Evolutionary conservation across 2,888 invertebrate species (phyloP).

Genomic region (Onchidella celtica): DNA sequence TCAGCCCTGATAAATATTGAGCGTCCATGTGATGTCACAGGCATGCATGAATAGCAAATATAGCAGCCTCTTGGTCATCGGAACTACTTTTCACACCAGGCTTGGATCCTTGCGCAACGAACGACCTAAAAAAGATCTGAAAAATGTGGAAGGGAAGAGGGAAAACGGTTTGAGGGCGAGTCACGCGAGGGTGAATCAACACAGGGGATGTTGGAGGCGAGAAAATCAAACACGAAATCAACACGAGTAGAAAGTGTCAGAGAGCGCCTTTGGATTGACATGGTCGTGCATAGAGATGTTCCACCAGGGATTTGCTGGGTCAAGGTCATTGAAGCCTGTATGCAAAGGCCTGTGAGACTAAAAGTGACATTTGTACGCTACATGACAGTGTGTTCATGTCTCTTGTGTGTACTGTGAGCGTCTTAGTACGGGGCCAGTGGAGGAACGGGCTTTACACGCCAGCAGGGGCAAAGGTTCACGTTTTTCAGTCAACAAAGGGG

Average conservation of each 20-base stretch:
- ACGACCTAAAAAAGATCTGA: neutral
- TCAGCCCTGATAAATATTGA: conserved; percentile 38
- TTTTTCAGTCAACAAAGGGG: neutral
- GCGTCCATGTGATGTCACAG: conserved; percentile 5
- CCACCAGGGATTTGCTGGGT: neutral
- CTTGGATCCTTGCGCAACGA: conserved; percentile 33
- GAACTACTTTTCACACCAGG: conserved; percentile 16
- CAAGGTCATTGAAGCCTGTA: conserved; percentile 15
- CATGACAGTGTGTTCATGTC: conserved; percentile 4
- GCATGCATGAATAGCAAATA: conserved; percentile 24
- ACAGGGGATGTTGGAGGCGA: conserved; percentile 24
- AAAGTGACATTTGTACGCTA: neutral
- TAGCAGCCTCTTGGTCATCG: conserved; percentile 10
- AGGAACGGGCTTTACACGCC: neutral
- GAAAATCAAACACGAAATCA: conserved; percentile 21
- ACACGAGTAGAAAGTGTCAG: neutral
- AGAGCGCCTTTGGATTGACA: conserved; percentile 27
- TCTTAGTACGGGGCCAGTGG: neutral
- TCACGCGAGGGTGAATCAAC: conserved; percentile 20
- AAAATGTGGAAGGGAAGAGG: neutral
- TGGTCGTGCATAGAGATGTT: conserved; percentile 14
- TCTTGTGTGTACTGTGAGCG: neutral
- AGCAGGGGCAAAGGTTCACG: too few relatives aligned
- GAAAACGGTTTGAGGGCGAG: neutral
- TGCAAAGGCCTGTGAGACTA: neutral